phyloP scores from a whole-genome alignment of 2,888 invertebrate species.

The Lagria hirta region DNA sequence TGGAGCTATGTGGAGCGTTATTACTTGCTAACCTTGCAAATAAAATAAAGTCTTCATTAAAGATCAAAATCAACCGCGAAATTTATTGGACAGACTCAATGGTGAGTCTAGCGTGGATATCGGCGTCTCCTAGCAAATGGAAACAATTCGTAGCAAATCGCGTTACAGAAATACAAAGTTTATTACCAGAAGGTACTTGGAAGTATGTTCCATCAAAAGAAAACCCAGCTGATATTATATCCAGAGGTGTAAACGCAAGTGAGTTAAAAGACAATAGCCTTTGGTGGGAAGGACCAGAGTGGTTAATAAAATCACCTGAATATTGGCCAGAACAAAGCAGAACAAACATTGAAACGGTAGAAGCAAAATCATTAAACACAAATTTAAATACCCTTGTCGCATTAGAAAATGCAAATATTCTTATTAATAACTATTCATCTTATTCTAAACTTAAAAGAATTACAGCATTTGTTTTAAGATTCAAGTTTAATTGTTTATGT shows the following conservation, averaged over 20 bases:
- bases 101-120: neutral
- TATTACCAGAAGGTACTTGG: neutral
- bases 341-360: neutral
- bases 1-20: neutral
- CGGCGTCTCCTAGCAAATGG: no score
- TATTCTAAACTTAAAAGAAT: no score
- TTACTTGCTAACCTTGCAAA: neutral
- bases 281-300: neutral
- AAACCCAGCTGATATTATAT: slow-evolving; percentile 19
- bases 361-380: neutral
- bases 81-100: neutral
- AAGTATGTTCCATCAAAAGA: slow-evolving; percentile 4
- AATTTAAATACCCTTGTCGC: neutral
- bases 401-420: neutral
- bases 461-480: no score
- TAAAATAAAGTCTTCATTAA: neutral
- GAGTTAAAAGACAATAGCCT: slow-evolving; percentile 1
- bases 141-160: no score
- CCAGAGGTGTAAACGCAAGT: slow-evolving; percentile 10
- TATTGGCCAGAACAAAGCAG: neutral
- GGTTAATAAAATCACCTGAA: neutral
- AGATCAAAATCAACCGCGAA: no score
- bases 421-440: no score
- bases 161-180: no score
- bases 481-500: no score